Evolutionary conservation across 2,113 vertebrate genomes (phyloP), one percentile per base, ranked within the genome.

Genomic region (Plotosus lineatus): DNA sequence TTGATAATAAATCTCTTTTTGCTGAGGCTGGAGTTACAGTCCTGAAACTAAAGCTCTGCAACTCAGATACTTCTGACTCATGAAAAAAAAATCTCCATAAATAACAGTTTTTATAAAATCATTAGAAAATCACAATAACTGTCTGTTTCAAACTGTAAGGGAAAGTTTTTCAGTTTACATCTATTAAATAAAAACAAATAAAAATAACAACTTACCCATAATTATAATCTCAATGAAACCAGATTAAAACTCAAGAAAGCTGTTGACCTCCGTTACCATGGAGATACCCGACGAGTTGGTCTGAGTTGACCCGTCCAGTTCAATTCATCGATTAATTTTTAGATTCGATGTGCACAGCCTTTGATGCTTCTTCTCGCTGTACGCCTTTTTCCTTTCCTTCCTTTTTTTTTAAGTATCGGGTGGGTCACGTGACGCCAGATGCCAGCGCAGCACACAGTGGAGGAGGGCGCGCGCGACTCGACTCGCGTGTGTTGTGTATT

Each of bases 381-480:
- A 19, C 28, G 4, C 11, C 2, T 1, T 26, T n/a, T n/a, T n/a
- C 1, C 50, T 5, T 11, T 48, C 11, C 2, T 1, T 26, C 14
- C n/a, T n/a, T 1, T 19, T 5, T 11, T 48, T 36, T 36, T 33
- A 23, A 21, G 31, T 28, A 23, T 4, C 46, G 72, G 15, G 10
- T 3, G 36, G 69, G 28, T 82, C 84, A 88, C 84, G 87, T 87
- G 86, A 89, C 78, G 8, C 88, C 92, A 92, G 88, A 92, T 89
- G 91, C 90, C 92, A 93, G 85, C 91, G 77, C 87, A 90, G 89
- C 91, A 92, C 74, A 77, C 48, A 33, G 38, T 61, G 75, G 26
- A 73, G n/a, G 71, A n/a, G 11, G 69, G 79, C 58, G 73, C 51
- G 72, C 2, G 48, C n/a, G n/a, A n/a, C n/a, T n/a, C n/a, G n/a